These are phyloP conservation scores for Sycophila sp. DNA, from an alignment of 1,140 invertebrate genomes.

Conservation along the genomic window DNA sequence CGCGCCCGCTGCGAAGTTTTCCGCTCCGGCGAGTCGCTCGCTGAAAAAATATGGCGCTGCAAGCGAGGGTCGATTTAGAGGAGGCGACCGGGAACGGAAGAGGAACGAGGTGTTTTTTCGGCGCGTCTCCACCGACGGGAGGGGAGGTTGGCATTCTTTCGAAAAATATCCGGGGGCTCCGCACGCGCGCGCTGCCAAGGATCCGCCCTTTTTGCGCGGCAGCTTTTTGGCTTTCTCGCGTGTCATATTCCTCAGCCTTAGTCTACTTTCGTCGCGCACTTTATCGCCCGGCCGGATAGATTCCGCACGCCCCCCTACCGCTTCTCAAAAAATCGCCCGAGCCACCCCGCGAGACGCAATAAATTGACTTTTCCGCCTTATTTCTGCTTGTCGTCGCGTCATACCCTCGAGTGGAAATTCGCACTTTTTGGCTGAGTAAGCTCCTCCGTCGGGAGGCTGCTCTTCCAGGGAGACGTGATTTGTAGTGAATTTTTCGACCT, in stretches of 20 bases:
- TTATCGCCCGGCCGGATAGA: slow-evolving; percentile 10
- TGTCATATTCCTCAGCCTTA: slow-evolving; percentile 12
- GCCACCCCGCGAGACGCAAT: too few relatives aligned
- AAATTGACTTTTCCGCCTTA: neutral
- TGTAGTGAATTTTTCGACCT: too few relatives aligned
- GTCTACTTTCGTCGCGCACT: slow-evolving; percentile 16
- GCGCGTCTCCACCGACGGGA: too few relatives aligned
- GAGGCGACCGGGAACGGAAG: neutral
- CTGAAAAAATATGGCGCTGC: slow-evolving; percentile 7
- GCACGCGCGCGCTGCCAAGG: neutral
- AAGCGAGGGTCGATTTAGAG: neutral
- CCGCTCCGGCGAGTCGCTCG: neutral
- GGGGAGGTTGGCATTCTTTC: slow-evolving; percentile 28
- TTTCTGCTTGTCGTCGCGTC: too few relatives aligned
- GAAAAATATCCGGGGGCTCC: slow-evolving; percentile 19
- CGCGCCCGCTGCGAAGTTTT: neutral
- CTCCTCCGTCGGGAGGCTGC: too few relatives aligned
- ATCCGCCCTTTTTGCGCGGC: neutral
- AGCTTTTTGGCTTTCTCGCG: neutral
- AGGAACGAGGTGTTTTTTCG: neutral
- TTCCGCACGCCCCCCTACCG: too few relatives aligned
- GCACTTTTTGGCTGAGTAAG: too few relatives aligned
- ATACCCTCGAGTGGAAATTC: too few relatives aligned
- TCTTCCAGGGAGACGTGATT: too few relatives aligned
- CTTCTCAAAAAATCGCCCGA: neutral